Percentiles rank a stretch among this genome's conserved stretches.
These are phyloP conservation scores for Mus minutoides DNA, from an alignment of 2,797 vertebrate genomes.

Conservation along the genomic window DNA sequence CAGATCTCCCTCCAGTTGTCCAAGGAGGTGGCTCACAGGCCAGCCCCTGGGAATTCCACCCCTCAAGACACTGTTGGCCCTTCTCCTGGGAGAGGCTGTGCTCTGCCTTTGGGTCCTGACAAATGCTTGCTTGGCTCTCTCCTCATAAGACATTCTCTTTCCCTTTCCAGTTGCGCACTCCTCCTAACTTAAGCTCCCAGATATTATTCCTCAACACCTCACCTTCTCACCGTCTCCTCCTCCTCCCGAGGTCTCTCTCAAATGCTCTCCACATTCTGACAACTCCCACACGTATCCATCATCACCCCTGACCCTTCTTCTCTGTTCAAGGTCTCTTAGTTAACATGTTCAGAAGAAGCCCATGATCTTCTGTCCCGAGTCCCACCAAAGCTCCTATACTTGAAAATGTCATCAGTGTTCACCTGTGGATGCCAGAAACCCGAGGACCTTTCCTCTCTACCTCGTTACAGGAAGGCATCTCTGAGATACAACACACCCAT, in stretches of 20 bases:
- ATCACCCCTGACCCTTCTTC: not conserved
- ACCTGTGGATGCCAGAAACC: not conserved
- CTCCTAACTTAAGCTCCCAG: not conserved
- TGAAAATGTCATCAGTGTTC: not conserved
- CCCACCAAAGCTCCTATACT: not conserved
- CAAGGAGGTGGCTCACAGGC: not conserved
- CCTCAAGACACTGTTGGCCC: too few relatives aligned
- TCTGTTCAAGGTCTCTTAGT: not conserved
- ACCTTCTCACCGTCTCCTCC: not conserved
- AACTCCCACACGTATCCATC: not conserved
- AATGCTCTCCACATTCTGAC: not conserved
- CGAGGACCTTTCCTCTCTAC: not conserved
- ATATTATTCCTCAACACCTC: not conserved
- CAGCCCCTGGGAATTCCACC: not conserved
- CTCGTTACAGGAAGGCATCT: not conserved
- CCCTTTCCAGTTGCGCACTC: not conserved
- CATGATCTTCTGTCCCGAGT: not conserved
- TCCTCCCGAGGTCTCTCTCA: not conserved
- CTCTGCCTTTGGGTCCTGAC: not conserved
- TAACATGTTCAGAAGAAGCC: not conserved
- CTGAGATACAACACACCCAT: not conserved
- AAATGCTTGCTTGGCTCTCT: not conserved
- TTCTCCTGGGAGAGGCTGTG: not conserved
- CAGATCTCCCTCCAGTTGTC: not conserved
- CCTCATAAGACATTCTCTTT: not conserved